Conservation (phyloP, 2,888 invertebrate genomes). For the Lomographa bimaculata region DNA sequence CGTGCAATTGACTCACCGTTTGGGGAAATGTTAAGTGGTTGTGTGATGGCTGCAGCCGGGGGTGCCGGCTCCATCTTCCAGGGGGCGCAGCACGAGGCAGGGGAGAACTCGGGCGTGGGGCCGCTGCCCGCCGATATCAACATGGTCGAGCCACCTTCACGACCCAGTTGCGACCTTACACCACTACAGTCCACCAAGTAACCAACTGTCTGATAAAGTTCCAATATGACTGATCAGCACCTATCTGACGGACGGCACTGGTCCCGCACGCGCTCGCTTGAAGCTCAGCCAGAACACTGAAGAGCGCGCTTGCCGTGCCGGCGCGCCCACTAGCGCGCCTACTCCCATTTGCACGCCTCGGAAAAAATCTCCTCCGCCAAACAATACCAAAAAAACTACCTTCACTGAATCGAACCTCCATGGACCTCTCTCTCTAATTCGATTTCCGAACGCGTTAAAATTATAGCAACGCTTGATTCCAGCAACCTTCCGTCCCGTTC, state of each 20-base stretch:
- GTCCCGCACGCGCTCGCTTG: constrained; percentile 77
- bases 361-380: constrained; percentile 77
- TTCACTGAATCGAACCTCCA: constrained; percentile 65
- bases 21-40: constrained; percentile 84
- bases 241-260: constrained; percentile 55
- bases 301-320: constrained; percentile 80
- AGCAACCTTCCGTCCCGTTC: constrained; percentile 77
- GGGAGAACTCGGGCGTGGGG: constrained; percentile 83
- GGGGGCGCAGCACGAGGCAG: constrained; percentile 83
- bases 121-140: constrained; percentile 86
- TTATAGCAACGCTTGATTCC: constrained; percentile 74
- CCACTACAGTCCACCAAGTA: constrained; percentile 59
- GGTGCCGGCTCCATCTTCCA: constrained; percentile 87
- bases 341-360: constrained; percentile 82
- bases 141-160: constrained; percentile 79
- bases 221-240: constrained; percentile 42
- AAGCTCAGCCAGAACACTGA: constrained; percentile 84
- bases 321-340: constrained; percentile 82
- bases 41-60: constrained; percentile 75
- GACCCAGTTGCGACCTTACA: constrained; percentile 43
- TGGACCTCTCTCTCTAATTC: constrained; percentile 81
- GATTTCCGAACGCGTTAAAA: constrained; percentile 82
- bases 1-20: constrained; percentile 57
- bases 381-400: constrained; percentile 81
- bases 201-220: constrained; percentile 39